These are phyloP conservation scores for Callyntrura guangdongensis DNA, from an alignment of 2,888 invertebrate genomes.

Conservation along the genomic window DNA sequence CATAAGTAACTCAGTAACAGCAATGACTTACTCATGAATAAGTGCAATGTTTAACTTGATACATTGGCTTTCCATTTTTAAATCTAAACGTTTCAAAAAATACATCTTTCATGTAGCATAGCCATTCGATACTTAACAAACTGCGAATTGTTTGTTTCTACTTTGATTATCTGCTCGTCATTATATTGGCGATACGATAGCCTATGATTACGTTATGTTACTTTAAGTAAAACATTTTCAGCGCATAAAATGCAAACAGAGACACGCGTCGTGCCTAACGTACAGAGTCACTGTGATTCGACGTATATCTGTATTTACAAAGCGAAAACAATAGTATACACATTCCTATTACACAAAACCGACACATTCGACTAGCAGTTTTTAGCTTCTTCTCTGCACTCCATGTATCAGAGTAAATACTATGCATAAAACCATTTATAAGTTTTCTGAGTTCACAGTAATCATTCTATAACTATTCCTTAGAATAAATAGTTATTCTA, in stretches of 20 bases:
- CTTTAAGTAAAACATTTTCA: neutral
- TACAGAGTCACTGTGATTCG: neutral
- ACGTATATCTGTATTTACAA: conserved; percentile 24
- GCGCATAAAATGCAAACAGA: neutral
- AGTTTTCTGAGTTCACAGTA: too few species aligned
- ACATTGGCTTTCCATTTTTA: neutral
- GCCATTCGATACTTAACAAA: conserved; percentile 25
- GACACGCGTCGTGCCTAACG: neutral
- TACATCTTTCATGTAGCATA: conserved; percentile 25
- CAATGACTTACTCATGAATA: neutral
- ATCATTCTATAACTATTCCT: neutral
- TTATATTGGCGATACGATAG: neutral
- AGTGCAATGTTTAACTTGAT: conserved; percentile 4
- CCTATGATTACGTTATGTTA: neutral
- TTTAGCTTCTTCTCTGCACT: neutral
- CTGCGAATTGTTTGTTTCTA: conserved; percentile 47
- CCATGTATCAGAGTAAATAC: neutral
- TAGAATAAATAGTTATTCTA: too few species aligned
- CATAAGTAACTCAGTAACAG: neutral
- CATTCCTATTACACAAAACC: neutral
- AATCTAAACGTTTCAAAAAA: conserved; percentile 20
- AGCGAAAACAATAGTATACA: neutral
- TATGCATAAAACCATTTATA: neutral
- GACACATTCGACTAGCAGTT: conserved; percentile 41
- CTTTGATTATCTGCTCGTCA: conserved; percentile 30